phyloP scores from a whole-genome alignment of 2,888 invertebrate genomes.

The Elysia crispata region DNA sequence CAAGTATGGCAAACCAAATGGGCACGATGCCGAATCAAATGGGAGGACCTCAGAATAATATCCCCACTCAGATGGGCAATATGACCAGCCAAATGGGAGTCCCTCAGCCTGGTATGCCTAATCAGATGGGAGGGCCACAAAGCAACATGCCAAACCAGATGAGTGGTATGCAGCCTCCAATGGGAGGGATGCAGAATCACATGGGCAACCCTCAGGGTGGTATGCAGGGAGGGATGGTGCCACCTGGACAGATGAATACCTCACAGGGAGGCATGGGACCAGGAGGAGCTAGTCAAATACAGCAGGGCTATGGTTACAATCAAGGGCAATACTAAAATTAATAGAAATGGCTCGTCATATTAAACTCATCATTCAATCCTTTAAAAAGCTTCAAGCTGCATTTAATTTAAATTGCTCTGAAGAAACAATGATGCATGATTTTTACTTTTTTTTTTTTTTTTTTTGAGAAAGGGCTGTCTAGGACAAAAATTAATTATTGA shows the following conservation, averaged over 20 bases:
- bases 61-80: conserved; percentile 48
- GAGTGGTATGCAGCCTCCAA: conserved; percentile 5
- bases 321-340: conserved; percentile 55
- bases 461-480: too few relatives aligned
- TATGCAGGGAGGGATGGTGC: conserved; percentile 39
- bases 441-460: too few relatives aligned
- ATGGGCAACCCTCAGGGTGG: conserved; percentile 38
- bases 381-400: too few relatives aligned
- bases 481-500: too few relatives aligned
- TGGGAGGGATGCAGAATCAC: conserved; percentile 48
- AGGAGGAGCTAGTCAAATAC: conserved; percentile 44
- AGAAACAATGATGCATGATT: too few relatives aligned
- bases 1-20: conserved; percentile 51
- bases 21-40: conserved; percentile 46
- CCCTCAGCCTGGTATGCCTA: conserved; percentile 53
- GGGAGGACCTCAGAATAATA: conserved; percentile 51
- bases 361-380: too few relatives aligned
- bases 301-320: conserved; percentile 52
- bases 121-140: conserved; percentile 52
- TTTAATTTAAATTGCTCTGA: too few relatives aligned
- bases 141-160: conserved; percentile 51
- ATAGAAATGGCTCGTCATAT: too few relatives aligned
- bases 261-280: too few relatives aligned
- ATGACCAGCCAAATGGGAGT: conserved; percentile 50
- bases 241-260: conserved; percentile 43